Percentiles rank a stretch among this genome's conserved stretches.
Evolutionary conservation across 2,113 vertebrate genomes (phyloP).

Genomic region (Garra rufa): DNA sequence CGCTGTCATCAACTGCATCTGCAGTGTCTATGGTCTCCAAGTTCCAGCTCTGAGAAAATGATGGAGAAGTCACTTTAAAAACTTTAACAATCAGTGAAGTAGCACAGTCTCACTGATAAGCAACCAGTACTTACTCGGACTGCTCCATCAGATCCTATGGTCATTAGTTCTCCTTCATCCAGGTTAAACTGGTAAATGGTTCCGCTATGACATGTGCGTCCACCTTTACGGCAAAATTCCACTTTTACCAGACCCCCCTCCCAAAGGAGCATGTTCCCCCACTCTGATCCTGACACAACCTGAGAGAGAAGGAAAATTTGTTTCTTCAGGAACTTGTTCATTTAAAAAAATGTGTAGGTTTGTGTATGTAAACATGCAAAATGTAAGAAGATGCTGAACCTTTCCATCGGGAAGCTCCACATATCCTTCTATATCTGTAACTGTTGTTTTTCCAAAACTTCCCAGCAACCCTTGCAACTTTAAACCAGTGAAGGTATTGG

Average conservation of each 20-base stretch:
- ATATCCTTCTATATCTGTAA: slow-evolving; percentile 86
- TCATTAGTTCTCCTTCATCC: slow-evolving; percentile 89
- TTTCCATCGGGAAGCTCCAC: slow-evolving; percentile 92
- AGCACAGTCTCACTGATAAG: neutral
- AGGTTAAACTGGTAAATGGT: slow-evolving; percentile 83
- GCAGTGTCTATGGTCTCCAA: slow-evolving; percentile 86
- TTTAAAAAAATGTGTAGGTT: neutral
- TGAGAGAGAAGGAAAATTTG: slow-evolving; percentile 55
- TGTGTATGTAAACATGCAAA: neutral
- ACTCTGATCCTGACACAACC: slow-evolving; percentile 93
- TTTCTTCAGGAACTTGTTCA: neutral
- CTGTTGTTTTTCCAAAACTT: slow-evolving; percentile 87
- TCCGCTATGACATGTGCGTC: slow-evolving; percentile 81
- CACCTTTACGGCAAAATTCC: slow-evolving; percentile 81
- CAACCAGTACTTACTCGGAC: slow-evolving; percentile 77
- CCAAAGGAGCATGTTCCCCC: slow-evolving; percentile 96
- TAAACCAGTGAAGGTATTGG: slow-evolving; percentile 86
- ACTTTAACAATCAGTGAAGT: neutral
- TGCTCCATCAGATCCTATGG: slow-evolving; percentile 85
- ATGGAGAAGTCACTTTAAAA: neutral
- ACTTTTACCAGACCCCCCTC: slow-evolving; percentile 88
- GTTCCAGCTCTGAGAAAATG: slow-evolving; percentile 84
- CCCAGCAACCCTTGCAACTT: slow-evolving; percentile 90
- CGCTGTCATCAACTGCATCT: slow-evolving; percentile 74
- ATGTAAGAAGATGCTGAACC: slow-evolving; percentile 65